Base-by-base conservation (phyloP, 1,140 invertebrate species). In the Hydropsyche tenuis region DNA sequence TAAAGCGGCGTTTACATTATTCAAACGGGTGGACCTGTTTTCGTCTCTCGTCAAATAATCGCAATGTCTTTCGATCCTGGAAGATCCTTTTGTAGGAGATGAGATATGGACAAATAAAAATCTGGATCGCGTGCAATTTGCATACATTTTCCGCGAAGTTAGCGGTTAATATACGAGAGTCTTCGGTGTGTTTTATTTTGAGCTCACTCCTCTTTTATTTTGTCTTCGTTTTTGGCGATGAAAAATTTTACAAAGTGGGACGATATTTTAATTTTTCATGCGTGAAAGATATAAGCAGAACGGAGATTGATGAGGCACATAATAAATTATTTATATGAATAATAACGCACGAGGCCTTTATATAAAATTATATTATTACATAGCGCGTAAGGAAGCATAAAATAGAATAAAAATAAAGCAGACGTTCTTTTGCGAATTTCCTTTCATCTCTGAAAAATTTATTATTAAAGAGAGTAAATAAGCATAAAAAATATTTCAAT, bases 21-120 rank as follows among this genome's bases (percentile, higher is more conserved):
- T 60, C 56, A 60, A 60, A 60, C 56, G 48, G 20, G n/a, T 16
- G 48, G 20, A 53, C 20, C 48, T 53, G 48, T 53, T 53, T 53
- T 53, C 48, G 20, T 53, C 48, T 53, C 30, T 37, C 30, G 30
- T 37, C 48, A 20, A 53, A 53, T 53, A 53, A 60, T 60, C 30
- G 23, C 20, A 60, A 25, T 37, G 56, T 60, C 56, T 60, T 60
- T 60, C 56, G 56, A 60, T 60, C 56, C n/a, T 18, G 18, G 12
- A 23, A 12, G 23, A 60, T 60, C 56, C 23, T 27, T 60, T 60
- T 60, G 56, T 60, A n/a, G 12, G 22, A 25, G 56, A 60, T 20
- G 23, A 60, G 56, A 60, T 60, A 60, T 60, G 56, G 22, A 60
- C 56, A 60, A 60, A 60, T 60, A 60, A 60, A 14, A 23, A 60